Base-by-base conservation (phyloP, 2,797 vertebrate species). In the Pogoniulus pusillus region DNA sequence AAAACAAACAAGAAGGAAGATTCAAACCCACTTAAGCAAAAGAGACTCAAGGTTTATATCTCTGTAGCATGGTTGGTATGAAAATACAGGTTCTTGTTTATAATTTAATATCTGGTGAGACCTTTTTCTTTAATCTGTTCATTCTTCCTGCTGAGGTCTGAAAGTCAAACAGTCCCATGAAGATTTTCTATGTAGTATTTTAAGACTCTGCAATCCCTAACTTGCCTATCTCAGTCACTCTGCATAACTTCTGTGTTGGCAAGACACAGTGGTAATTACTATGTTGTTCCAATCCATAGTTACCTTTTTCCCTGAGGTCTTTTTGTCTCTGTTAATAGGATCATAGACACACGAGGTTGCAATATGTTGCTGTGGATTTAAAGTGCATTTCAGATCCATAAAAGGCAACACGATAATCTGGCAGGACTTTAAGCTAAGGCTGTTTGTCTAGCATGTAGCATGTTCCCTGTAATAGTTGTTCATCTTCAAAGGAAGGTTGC, bases 391-490 rank as follows among this genome's bases (percentile, higher is more conserved):
- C 87, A 86, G 82, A 94, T 66, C 75, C 54, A 87, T 89, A 94
- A 94, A 96, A 96, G 78, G 58, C 65, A 95, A 87, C 72, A 89
- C 88, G 94, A 90, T 89, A 37, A 85, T 87, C 73, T 90, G 91
- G 81, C 77, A 89, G 82, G 85, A 82, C 35, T 82, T 94, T 51
- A 62, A 71, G 29, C 39, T 79, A 84, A 92, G 78, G 53, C 23
- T 84, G 72, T 96, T 92, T 95, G 58, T 93, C 85, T 96, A 90
- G 74, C 43, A 81, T 54, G 57, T 68, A 90, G 37, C 55, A 70
- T 95, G 83, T 95, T 95, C 87, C 82, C 90, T 95, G 72, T 84
- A 96, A 65, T 91, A 93, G 82, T 91, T 97, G 75, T 39, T 94
- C 89, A 91, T 94, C 64, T 92, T 92, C 75, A 87, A 73, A 86